phyloP scores from a whole-genome alignment of 2,888 invertebrate species.

The Apodemia zela region DNA sequence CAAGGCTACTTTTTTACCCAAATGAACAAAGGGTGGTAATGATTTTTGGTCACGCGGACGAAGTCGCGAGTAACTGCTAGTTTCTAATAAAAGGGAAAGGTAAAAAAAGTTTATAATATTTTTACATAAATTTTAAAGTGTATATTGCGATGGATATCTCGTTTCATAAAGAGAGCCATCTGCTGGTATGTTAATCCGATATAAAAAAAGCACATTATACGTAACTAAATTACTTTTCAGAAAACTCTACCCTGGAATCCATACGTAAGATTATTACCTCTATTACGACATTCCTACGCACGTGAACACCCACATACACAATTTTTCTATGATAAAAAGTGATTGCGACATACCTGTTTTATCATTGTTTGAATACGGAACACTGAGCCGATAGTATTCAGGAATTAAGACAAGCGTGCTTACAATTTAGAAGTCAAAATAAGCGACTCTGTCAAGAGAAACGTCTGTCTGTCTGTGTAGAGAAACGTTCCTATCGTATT shows the following conservation, averaged over 20 bases:
- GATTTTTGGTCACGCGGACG: too few species aligned
- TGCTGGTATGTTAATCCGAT: too few species aligned
- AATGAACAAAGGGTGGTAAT: too few species aligned
- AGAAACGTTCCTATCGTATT: too few species aligned
- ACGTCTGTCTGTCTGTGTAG: too few species aligned
- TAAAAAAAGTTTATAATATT: too few species aligned
- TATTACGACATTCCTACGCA: not conserved
- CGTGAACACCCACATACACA: not conserved
- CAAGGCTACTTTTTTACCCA: too few species aligned
- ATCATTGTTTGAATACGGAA: conserved; percentile 1
- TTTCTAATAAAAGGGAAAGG: conserved; percentile 4
- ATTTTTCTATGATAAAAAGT: conserved; percentile 1
- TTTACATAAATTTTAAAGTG: too few species aligned
- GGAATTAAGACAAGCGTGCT: not conserved
- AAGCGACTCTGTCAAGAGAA: too few species aligned
- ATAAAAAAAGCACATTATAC: not conserved
- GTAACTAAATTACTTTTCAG: not conserved
- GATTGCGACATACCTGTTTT: not conserved
- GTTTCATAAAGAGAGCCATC: too few species aligned
- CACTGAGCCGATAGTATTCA: not conserved
- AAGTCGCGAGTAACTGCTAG: too few species aligned
- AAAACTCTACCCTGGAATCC: not conserved
- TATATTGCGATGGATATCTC: too few species aligned
- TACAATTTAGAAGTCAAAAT: not conserved
- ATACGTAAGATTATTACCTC: not conserved